phyloP scores from a whole-genome alignment of 1,140 invertebrate species.

The Leptinotarsa texana region DNA sequence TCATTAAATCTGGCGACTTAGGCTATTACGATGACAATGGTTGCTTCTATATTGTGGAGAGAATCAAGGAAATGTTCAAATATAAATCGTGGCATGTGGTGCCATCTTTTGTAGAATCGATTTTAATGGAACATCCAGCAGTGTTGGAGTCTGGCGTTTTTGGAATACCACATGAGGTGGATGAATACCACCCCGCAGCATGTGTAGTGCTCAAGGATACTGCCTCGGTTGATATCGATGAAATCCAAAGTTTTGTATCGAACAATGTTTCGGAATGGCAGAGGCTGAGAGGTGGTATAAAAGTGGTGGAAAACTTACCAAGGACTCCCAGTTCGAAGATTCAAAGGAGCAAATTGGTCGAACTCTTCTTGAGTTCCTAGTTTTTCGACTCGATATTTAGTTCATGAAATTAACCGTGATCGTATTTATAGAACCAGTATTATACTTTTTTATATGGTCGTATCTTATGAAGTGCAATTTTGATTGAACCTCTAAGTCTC shows the following conservation, averaged over 20 bases:
- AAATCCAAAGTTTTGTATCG: constrained; percentile 39
- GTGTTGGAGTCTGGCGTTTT: constrained; percentile 72
- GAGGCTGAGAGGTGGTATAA: constrained; percentile 42
- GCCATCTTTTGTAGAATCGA: constrained; percentile 64
- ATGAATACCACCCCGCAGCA: constrained; percentile 69
- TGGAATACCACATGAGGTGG: constrained; percentile 64
- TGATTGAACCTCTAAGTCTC: no score
- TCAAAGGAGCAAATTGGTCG: constrained; percentile 24
- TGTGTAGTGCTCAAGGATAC: constrained; percentile 59
- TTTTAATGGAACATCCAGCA: constrained; percentile 65
- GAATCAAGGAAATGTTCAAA: constrained; percentile 80
- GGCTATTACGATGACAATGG: constrained; percentile 69
- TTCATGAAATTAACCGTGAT: no score
- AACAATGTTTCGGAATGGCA: constrained; percentile 44
- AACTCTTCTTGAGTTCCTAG: neutral
- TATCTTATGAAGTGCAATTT: no score
- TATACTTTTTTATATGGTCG: no score
- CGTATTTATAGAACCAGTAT: no score
- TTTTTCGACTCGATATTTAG: neutral
- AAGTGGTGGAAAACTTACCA: constrained; percentile 42
- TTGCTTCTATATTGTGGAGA: constrained; percentile 70
- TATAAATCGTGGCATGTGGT: constrained; percentile 56
- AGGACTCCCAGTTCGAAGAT: constrained; percentile 46
- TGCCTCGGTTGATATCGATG: constrained; percentile 19
- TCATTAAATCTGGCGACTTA: constrained; percentile 74